phyloP scores from a whole-genome alignment of 1,140 invertebrate genomes.

The Leptoteleia sp. region DNA sequence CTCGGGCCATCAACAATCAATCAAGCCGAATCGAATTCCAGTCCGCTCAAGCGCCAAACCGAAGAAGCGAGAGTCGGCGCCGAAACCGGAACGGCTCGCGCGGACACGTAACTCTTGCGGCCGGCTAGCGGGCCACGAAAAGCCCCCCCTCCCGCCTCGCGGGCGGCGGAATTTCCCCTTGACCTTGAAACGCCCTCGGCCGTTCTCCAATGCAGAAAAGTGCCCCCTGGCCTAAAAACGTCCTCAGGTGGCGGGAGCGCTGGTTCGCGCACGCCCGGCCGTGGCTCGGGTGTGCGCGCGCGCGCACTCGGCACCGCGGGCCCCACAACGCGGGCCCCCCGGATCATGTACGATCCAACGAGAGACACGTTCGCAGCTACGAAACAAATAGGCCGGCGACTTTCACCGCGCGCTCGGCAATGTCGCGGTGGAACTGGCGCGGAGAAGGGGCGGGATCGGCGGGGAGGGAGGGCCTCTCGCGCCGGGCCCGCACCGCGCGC shows the following conservation, averaged over 20 bases:
- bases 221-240: slow-evolving; percentile 31
- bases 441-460: slow-evolving; percentile 23
- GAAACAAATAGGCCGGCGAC: slow-evolving; percentile 80
- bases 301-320: not conserved
- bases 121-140: not conserved
- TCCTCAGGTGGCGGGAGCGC: slow-evolving; percentile 25
- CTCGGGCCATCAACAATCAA: not conserved
- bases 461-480: slow-evolving; percentile 17
- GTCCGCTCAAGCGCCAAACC: not conserved
- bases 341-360: slow-evolving; percentile 43
- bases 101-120: too few relatives aligned
- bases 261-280: too few relatives aligned
- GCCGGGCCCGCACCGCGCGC: slow-evolving; percentile 35
- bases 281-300: too few relatives aligned
- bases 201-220: slow-evolving; percentile 19
- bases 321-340: slow-evolving; percentile 57
- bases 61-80: not conserved
- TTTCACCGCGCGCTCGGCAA: slow-evolving; percentile 73
- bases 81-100: slow-evolving; percentile 12
- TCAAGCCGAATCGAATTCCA: not conserved
- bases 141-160: not conserved
- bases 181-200: slow-evolving; percentile 32
- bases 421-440: slow-evolving; percentile 50
- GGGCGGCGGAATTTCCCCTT: slow-evolving; percentile 49
- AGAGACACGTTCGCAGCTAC: slow-evolving; percentile 69